Conservation (phyloP, 2,797 vertebrate species). For the Micromesistius poutassou region DNA sequence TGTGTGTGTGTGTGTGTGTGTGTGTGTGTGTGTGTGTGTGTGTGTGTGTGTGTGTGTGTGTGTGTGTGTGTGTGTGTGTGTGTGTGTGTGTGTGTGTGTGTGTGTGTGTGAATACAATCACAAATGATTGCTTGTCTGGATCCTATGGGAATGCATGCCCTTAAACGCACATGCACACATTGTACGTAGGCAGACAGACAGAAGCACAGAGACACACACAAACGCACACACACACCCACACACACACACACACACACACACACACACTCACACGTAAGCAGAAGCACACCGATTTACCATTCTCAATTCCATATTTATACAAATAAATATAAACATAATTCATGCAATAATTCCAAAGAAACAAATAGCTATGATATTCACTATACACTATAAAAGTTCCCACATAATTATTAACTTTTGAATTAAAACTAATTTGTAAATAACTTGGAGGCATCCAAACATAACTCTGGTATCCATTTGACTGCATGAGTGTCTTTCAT, state of each 20-base stretch:
- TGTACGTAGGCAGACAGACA: too few relatives aligned
- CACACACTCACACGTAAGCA: not conserved
- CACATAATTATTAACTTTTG: too few relatives aligned
- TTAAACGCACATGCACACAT: not conserved
- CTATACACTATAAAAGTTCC: too few relatives aligned
- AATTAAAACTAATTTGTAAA: too few relatives aligned
- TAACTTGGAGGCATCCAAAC: too few relatives aligned
- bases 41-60: too few relatives aligned
- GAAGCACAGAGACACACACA: too few relatives aligned
- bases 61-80: too few relatives aligned
- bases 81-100: not conserved
- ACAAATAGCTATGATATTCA: not conserved
- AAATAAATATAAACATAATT: not conserved
- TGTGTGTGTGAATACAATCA: conserved; percentile 2
- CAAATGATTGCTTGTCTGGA: conserved; percentile 14
- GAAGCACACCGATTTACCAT: not conserved
- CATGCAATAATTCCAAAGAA: not conserved
- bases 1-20: not conserved
- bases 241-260: too few relatives aligned
- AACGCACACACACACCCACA: too few relatives aligned
- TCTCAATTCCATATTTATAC: not conserved
- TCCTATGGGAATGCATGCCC: conserved; percentile 8
- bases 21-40: not conserved
- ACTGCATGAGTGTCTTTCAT: too few relatives aligned
- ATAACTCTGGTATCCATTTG: too few relatives aligned